These are phyloP conservation scores for Limnephilus auricula DNA, from an alignment of 2,888 invertebrate species.

Conservation along the genomic window DNA sequence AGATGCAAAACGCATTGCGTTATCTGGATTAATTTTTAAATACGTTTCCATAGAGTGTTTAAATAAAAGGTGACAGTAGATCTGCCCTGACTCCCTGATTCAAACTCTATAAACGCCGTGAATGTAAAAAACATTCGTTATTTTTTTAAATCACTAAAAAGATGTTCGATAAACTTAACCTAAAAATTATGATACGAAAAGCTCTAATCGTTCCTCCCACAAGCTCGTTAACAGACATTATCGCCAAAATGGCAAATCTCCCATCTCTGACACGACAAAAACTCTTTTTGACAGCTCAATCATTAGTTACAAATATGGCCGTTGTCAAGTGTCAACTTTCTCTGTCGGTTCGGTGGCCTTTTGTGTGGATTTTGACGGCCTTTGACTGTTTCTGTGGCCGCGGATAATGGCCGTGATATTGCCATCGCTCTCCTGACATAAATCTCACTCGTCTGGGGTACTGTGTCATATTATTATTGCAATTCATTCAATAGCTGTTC, in stretches of 20 bases:
- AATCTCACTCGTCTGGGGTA: not conserved
- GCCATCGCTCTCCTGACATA: conserved; percentile 45
- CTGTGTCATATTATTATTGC: conserved; percentile 36
- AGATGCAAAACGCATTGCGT: not conserved
- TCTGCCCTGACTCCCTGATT: not conserved
- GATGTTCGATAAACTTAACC: not conserved
- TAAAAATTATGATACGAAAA: not conserved
- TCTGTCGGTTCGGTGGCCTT: conserved; percentile 37
- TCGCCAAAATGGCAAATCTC: conserved; percentile 8
- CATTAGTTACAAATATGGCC: conserved; percentile 40
- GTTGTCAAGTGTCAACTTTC: conserved; percentile 43
- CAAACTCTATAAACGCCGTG: not conserved
- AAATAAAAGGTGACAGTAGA: not conserved
- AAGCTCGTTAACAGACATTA: not conserved
- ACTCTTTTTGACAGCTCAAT: conserved; percentile 39
- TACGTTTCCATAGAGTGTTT: no score
- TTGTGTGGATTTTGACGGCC: conserved; percentile 27
- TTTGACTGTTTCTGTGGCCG: conserved; percentile 23
- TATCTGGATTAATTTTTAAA: no score
- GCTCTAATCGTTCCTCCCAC: not conserved
- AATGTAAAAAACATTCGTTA: no score
- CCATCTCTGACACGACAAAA: conserved; percentile 17
- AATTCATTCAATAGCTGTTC: not conserved
- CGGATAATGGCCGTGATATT: conserved; percentile 22
- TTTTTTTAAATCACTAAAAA: not conserved